Percentiles rank a stretch among this genome's conserved stretches.
phyloP scores from a whole-genome alignment of 2,113 vertebrate species.

The Tiliqua scincoides region DNA sequence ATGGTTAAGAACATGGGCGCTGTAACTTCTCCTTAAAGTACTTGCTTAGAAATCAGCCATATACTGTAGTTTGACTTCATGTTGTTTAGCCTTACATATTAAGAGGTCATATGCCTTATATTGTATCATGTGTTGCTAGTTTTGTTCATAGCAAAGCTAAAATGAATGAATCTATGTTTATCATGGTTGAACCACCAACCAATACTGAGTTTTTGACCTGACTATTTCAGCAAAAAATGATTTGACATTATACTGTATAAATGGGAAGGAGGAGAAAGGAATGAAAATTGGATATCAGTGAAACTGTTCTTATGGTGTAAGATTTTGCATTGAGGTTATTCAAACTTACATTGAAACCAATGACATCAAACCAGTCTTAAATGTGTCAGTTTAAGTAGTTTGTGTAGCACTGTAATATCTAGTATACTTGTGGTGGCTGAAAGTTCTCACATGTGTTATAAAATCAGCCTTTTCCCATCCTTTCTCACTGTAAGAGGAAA shows the following conservation, averaged over 20 bases:
- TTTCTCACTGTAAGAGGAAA: not conserved
- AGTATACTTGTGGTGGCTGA: not conserved
- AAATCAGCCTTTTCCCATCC: not conserved
- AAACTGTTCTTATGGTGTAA: not conserved
- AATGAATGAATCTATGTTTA: constrained; percentile 26
- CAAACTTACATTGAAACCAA: not conserved
- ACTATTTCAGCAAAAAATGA: not conserved
- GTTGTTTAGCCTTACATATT: not conserved
- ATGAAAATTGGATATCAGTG: not conserved
- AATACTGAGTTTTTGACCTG: not conserved
- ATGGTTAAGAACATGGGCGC: constrained; percentile 15
- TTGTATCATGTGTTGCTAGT: constrained; percentile 5
- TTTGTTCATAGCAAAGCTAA: constrained; percentile 19
- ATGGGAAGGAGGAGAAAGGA: not conserved
- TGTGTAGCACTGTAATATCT: not conserved
- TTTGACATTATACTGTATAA: not conserved
- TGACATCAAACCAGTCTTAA: not conserved
- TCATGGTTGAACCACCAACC: not conserved
- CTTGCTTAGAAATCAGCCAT: constrained; percentile 26
- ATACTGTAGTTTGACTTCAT: constrained; percentile 31
- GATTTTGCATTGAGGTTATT: not conserved
- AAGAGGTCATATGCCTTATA: constrained; percentile 17
- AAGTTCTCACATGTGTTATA: not conserved
- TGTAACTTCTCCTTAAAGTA: constrained; percentile 23
- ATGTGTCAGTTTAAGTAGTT: not conserved